Conservation (phyloP, 2,797 vertebrate genomes). For the Sebastes melanostomus region DNA sequence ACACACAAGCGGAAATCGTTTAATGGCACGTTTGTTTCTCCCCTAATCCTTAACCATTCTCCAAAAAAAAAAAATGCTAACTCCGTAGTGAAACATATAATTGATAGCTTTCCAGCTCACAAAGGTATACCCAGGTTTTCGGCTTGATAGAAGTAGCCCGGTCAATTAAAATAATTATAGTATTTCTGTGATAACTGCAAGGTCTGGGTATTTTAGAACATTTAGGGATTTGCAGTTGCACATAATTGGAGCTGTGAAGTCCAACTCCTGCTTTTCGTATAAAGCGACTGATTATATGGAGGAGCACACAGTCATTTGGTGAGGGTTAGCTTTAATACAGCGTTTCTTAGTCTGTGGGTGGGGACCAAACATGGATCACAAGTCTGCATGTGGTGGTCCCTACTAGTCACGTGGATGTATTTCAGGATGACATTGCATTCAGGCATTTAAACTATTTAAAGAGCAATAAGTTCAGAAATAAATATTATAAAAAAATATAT, state of each 20-base stretch:
- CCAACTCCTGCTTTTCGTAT: slow-evolving; percentile 66
- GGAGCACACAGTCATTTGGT: slow-evolving; percentile 65
- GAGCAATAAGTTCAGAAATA: neutral
- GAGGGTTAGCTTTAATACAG: slow-evolving; percentile 58
- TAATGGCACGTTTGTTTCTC: slow-evolving; percentile 76
- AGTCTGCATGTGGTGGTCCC: slow-evolving; percentile 26
- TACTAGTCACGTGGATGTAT: neutral
- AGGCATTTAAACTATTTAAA: neutral
- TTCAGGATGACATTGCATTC: neutral
- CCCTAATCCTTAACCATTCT: slow-evolving; percentile 77
- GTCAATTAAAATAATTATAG: slow-evolving; percentile 79
- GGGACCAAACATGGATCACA: slow-evolving; percentile 53
- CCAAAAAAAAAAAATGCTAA: slow-evolving; percentile 70
- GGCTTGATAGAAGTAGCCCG: slow-evolving; percentile 67
- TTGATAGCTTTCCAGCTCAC: slow-evolving; percentile 61
- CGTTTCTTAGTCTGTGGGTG: slow-evolving; percentile 53
- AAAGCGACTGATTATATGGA: slow-evolving; percentile 66
- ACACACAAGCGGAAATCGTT: slow-evolving; percentile 72
- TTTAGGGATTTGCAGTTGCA: slow-evolving; percentile 76
- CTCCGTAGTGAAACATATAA: slow-evolving; percentile 71
- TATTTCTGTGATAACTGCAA: slow-evolving; percentile 76
- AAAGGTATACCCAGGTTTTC: slow-evolving; percentile 66
- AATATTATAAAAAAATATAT: neutral
- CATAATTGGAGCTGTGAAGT: slow-evolving; percentile 74
- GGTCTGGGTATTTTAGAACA: slow-evolving; percentile 72